Evolutionary conservation across 1,140 invertebrate genomes (phyloP), one percentile per base, ranked within the genome.

Genomic region (Drosophila bipectinata): DNA sequence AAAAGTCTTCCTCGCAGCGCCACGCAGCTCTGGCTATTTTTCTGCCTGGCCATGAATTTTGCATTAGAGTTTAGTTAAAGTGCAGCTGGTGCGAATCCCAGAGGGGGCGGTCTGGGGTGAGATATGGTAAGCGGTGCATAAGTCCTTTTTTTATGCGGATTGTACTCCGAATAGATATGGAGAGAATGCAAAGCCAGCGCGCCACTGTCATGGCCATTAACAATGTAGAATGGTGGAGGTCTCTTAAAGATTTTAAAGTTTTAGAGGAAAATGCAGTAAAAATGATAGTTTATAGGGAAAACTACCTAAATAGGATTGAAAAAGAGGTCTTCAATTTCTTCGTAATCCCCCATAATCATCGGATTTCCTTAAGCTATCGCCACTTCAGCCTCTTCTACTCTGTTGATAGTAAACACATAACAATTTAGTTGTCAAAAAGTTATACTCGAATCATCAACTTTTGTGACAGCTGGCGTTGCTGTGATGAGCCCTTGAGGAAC

Each of bases 31-130:
- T 74, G 53, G 69, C 28, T 58, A 74, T 74, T 57, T 77, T 64
- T 56, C 52, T 39, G 72, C 68, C 68, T 71, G 82, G 54, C 78
- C 78, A 87, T 88, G 82, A 87, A 87, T 87, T 88, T 87, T 87
- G 72, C 78, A 87, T 88, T 77, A 88, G 79, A 87, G 79, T 88
- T 87, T 87, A 88, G 82, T 82, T 87, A 87, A 87, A 87, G 83
- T 87, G 82, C 82, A 87, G 82, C 82, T 87, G 82, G 75, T 88
- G 82, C 83, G 72, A 79, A 79, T 81, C 57, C 56, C 55, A 62
- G 37, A 62, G 39, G 49, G n/a, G 51, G 41, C 4, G 51, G 57
- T 14, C 14, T 32, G 5, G n/a, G 37, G 30, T 8, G 58, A 14
- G 18, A 54, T 45, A 51, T 48, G 63, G 47, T 26, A 59, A 68